A percentile compares a stretch with the other conserved stretches of the same genome.
These are phyloP conservation scores for Drosophila lini DNA, from an alignment of 1,140 invertebrate species.

Conservation along the genomic window DNA sequence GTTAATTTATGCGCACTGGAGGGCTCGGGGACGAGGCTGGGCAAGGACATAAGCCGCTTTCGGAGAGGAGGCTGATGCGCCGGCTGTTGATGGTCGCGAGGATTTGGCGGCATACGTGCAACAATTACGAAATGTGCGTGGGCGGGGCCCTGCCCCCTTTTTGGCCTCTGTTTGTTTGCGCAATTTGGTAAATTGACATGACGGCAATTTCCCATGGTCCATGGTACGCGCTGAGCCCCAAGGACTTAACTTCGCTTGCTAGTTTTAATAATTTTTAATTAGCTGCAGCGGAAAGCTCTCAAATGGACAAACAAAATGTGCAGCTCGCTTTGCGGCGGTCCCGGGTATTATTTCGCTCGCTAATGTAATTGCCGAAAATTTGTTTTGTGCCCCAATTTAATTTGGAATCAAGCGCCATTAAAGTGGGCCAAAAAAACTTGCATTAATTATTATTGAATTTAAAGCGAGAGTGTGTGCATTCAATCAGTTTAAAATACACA, in stretches of 20 bases:
- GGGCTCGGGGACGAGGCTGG: background rate
- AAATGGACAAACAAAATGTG: conserved; percentile 36
- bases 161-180: conserved; percentile 48
- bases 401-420: conserved; percentile 26
- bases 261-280: conserved; percentile 57
- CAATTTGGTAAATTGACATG: conserved; percentile 60
- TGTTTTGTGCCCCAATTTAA: conserved; percentile 28
- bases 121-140: conserved; percentile 53
- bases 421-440: conserved; percentile 3
- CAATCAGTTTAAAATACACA: conserved; percentile 6
- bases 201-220: conserved; percentile 41
- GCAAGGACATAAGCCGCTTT: conserved; percentile 55
- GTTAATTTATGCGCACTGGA: conserved; percentile 44
- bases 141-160: background rate
- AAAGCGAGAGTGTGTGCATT: conserved; percentile 1
- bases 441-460: conserved; percentile 24
- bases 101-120: conserved; percentile 55
- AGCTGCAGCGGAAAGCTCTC: conserved; percentile 42
- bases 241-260: conserved; percentile 46
- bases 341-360: conserved; percentile 11
- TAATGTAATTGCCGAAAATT: conserved; percentile 46
- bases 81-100: conserved; percentile 34
- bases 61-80: background rate
- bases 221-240: conserved; percentile 20
- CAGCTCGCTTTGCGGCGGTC: conserved; percentile 14